phyloP scores from a whole-genome alignment of 2,888 invertebrate species.

The Phortica magna region DNA sequence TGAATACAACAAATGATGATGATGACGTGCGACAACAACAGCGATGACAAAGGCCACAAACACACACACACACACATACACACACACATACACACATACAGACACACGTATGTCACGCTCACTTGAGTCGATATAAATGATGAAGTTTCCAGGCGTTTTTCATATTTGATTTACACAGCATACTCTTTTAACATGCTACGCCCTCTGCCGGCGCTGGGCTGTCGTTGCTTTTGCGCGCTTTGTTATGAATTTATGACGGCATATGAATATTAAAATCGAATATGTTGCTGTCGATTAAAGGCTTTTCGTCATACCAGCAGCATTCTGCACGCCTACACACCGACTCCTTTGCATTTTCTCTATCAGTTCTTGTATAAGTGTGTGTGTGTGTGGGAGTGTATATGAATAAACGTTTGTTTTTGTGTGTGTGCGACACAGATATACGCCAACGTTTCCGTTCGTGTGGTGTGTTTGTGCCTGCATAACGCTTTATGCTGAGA shows the following conservation, averaged over 20 bases:
- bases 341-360: neutral
- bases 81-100: slow-evolving; percentile 1
- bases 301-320: slow-evolving; percentile 59
- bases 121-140: slow-evolving; percentile 11
- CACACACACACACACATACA: neutral
- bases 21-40: neutral
- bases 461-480: slow-evolving; percentile 47
- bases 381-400: slow-evolving; percentile 48
- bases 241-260: slow-evolving; percentile 70
- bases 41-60: slow-evolving; percentile 1
- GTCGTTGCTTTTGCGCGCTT: slow-evolving; percentile 16
- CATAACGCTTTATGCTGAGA: slow-evolving; percentile 48
- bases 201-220: neutral
- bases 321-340: neutral
- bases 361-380: neutral
- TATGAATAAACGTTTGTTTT: no score
- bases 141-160: slow-evolving; percentile 39
- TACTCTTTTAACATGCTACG: neutral
- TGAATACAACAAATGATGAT: neutral
- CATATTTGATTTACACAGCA: slow-evolving; percentile 18
- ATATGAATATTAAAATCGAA: slow-evolving; percentile 76
- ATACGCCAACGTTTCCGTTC: slow-evolving; percentile 70
- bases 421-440: slow-evolving; percentile 64
- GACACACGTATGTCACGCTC: slow-evolving; percentile 3
- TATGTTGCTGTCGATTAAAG: slow-evolving; percentile 74